Conservation (phyloP, 2,113 vertebrate species). For the Ictalurus punctatus region DNA sequence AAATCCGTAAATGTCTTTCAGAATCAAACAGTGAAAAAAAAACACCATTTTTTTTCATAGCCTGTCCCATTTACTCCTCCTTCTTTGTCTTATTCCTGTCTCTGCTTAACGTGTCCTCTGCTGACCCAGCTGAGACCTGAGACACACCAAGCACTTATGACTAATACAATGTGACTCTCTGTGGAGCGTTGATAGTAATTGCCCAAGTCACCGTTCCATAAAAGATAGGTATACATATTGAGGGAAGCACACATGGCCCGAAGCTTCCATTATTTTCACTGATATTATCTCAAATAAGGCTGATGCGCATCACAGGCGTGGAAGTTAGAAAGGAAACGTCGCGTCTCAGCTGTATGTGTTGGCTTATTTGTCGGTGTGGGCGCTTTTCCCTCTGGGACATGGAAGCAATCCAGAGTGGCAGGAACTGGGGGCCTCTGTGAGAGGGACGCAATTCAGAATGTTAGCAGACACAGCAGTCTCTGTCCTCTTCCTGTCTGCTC, state of each 20-base stretch:
- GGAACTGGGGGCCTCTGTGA: constrained; percentile 39
- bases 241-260: not conserved
- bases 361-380: constrained; percentile 9
- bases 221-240: constrained; percentile 16
- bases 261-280: constrained; percentile 26
- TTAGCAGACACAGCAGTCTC: constrained; percentile 25
- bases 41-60: not conserved
- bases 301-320: not conserved
- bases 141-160: not conserved
- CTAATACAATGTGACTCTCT: constrained; percentile 29
- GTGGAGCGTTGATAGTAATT: constrained; percentile 22
- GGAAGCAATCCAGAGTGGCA: constrained; percentile 50
- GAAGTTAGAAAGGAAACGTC: not conserved
- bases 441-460: constrained; percentile 19
- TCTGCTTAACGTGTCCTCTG: not conserved
- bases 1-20: not conserved
- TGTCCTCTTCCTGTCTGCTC: constrained; percentile 36
- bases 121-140: constrained; percentile 4
- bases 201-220: constrained; percentile 10
- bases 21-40: not conserved
- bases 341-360: constrained; percentile 2
- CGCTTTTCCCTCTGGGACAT: constrained; percentile 23
- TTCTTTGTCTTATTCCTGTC: not conserved
- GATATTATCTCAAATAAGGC: constrained; percentile 17
- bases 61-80: not conserved